These are phyloP conservation scores for Nebria salina DNA, from an alignment of 2,888 invertebrate species.

Conservation along the genomic window DNA sequence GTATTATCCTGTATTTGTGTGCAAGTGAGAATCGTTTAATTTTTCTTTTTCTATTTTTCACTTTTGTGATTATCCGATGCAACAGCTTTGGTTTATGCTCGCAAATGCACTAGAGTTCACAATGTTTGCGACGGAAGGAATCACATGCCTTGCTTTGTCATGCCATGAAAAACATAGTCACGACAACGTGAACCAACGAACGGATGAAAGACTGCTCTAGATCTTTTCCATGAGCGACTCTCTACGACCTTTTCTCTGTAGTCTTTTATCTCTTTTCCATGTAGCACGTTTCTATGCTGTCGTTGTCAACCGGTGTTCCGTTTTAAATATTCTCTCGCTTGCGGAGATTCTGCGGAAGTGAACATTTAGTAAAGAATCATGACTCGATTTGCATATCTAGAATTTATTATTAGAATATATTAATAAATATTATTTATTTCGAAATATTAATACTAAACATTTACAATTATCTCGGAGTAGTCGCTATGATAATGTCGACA, in stretches of 20 bases:
- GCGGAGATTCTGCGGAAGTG: not conserved
- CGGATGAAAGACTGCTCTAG: constrained; percentile 14
- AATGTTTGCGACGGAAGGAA: not conserved
- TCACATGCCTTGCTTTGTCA: not conserved
- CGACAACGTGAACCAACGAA: not conserved
- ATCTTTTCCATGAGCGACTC: constrained; percentile 16
- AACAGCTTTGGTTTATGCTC: constrained; percentile 8
- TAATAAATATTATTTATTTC: not conserved
- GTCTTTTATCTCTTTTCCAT: constrained; percentile 36
- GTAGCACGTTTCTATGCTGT: constrained; percentile 19
- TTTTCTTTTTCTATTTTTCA: not conserved
- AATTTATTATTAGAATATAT: not conserved
- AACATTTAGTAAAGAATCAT: not conserved
- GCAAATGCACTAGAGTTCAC: constrained; percentile 13
- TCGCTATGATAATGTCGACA: too few relatives aligned
- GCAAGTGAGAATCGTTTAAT: not conserved
- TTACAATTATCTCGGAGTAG: too few relatives aligned
- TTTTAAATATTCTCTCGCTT: not conserved
- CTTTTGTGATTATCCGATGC: not conserved
- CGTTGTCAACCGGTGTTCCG: not conserved
- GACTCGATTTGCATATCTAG: constrained; percentile 10
- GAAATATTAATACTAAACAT: too few relatives aligned
- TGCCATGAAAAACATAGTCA: not conserved
- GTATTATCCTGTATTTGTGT: not conserved
- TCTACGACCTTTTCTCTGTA: constrained; percentile 2